Percentiles rank a stretch among this genome's conserved stretches.
Conservation (phyloP, 2,113 vertebrate species). For the Fregetta grallaria region DNA sequence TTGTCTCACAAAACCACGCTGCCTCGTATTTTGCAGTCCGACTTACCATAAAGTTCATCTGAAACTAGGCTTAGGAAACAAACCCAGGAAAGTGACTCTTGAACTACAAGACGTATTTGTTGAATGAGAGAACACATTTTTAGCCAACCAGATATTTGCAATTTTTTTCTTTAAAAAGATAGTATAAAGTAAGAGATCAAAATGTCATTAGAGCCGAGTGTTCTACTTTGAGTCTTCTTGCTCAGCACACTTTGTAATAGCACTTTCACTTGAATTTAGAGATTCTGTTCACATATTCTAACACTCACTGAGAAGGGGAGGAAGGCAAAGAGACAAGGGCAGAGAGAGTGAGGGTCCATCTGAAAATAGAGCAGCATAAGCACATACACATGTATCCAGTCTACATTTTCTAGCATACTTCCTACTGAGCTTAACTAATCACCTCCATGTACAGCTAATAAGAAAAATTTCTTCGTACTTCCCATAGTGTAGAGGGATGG, state of each 20-base stretch:
- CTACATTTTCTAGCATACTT: background rate
- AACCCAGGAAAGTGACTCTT: background rate
- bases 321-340: conserved; percentile 30
- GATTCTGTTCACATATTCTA: conserved; percentile 13
- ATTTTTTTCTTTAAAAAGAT: background rate
- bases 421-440: background rate
- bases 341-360: background rate
- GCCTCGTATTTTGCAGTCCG: background rate
- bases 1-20: background rate
- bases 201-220: background rate
- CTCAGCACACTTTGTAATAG: background rate
- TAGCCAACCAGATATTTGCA: background rate
- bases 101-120: background rate
- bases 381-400: background rate
- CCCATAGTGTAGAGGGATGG: background rate
- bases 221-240: background rate
- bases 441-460: background rate
- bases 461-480: background rate
- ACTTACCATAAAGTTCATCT: background rate
- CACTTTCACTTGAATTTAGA: background rate
- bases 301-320: background rate
- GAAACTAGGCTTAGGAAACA: background rate
- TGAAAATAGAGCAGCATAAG: background rate
- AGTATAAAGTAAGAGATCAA: background rate
- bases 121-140: background rate